phyloP scores from a whole-genome alignment of 2,797 vertebrate genomes.

The Eospalax fontanierii region DNA sequence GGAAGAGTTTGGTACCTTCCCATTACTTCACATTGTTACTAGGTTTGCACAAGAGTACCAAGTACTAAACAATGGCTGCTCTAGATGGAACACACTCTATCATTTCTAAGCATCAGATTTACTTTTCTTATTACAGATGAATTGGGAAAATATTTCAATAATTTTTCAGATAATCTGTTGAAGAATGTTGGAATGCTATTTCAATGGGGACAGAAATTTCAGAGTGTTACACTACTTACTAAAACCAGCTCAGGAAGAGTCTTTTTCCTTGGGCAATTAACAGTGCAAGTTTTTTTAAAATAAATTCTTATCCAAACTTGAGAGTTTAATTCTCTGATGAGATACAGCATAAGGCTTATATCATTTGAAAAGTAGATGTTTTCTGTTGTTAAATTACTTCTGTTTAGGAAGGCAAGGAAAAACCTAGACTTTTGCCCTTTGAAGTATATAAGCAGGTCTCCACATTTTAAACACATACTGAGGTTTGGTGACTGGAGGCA shows the following conservation, averaged over 20 bases:
- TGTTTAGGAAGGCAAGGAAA: conserved; percentile 26
- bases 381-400: not conserved
- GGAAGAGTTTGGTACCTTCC: not conserved
- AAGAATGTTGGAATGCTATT: not conserved
- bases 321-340: not conserved
- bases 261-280: not conserved
- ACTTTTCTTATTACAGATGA: conserved; percentile 23
- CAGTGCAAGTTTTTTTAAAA: not conserved
- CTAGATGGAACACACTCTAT: not conserved
- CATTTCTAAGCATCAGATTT: conserved; percentile 8
- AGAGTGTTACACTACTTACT: not conserved
- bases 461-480: not conserved
- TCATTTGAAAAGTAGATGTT: not conserved
- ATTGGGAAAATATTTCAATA: conserved; percentile 15
- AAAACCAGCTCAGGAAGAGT: not conserved
- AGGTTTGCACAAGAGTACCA: not conserved
- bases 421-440: conserved; percentile 16
- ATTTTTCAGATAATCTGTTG: conserved; percentile 17
- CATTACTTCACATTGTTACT: not conserved
- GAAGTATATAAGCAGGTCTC: not conserved
- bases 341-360: not conserved
- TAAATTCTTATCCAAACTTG: not conserved
- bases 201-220: not conserved
- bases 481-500: not conserved
- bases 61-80: not conserved